Evolutionary conservation across 2,113 vertebrate genomes (phyloP), one percentile per base, ranked within the genome.

Genomic region (Pseudopipra pipra): DNA sequence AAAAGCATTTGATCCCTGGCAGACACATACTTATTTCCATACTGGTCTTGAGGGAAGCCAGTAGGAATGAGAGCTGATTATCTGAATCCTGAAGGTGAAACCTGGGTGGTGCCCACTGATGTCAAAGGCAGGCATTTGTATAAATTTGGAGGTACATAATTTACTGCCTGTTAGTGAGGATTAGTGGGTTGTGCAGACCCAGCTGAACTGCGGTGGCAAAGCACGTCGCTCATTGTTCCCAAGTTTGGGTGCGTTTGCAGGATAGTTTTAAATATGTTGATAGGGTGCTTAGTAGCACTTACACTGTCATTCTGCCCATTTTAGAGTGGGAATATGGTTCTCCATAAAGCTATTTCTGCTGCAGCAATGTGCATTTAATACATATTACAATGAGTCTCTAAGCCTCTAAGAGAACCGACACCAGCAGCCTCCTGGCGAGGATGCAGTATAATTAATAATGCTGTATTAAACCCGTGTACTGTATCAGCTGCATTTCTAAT

Each of bases 1-100:
- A 97, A 98, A 98, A 98, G 98, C 98, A 98, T 98, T 98, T 98
- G 98, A 98, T 98, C 98, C 98, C 97, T 98, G 97, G 96, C 98
- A 98, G 98, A 98, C 98, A 97, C 97, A 95, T 61, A 97, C 97
- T 98, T 98, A 98, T 98, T 98, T 98, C 96, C 98, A 98, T 98
- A 98, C 87, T 41, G 97, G 97, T 98, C 98, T 98, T 97, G 96
- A 97, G 98, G 97, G 97, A 98, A 98, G 97, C 97, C 78, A 23
- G 96, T 95, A 98, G 98, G 97, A 97, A 96, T 87, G 96, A 96
- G 97, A 97, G 97, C 97, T 97, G 98, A 98, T 98, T 98, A 97
- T 98, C 97, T 97, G 98, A 97, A 97, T 93, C 96, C 98, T 97
- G 98, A 98, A 98, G 98, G 98, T 98, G 98, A 97, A 96, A 97